phyloP scores from a whole-genome alignment of 2,113 vertebrate species.

The Oncorhynchus nerka region DNA sequence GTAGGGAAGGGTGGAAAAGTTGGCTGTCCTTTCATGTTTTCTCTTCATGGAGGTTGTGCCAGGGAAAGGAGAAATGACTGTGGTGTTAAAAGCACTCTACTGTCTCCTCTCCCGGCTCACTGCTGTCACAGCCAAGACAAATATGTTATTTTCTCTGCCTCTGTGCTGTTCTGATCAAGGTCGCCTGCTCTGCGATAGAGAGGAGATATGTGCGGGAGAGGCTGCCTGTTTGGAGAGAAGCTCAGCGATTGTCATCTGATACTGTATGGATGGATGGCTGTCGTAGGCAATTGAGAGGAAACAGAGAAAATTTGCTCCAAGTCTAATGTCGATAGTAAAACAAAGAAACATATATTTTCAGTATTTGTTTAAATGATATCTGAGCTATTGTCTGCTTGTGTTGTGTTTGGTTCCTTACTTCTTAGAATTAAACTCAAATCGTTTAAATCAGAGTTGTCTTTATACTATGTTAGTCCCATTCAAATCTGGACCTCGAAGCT shows the following conservation, averaged over 20 bases:
- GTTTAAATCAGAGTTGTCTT: no score
- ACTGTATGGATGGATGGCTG: not conserved
- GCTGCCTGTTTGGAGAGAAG: not conserved
- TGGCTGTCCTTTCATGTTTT: conserved; percentile 27
- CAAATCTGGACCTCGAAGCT: no score
- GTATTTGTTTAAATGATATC: no score
- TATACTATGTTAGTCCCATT: no score
- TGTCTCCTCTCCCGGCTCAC: conserved; percentile 18
- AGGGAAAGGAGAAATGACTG: conserved; percentile 35
- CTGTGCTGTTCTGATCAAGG: conserved; percentile 40
- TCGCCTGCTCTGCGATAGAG: conserved; percentile 13
- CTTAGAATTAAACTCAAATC: no score
- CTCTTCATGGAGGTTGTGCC: conserved; percentile 30
- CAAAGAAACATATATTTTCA: no score
- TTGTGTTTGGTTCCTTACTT: no score
- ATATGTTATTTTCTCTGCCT: conserved; percentile 34
- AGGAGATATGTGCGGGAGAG: conserved; percentile 13
- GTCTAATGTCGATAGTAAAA: not conserved
- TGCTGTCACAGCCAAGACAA: conserved; percentile 26
- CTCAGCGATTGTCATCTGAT: not conserved
- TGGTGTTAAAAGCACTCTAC: conserved; percentile 43
- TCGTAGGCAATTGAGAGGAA: not conserved
- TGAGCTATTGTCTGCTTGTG: no score
- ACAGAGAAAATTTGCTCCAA: not conserved
- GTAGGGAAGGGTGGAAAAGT: not conserved